Percentiles rank a stretch among this genome's conserved stretches.
Conservation (phyloP, 2,797 vertebrate genomes). For the Toxotes lorentzi region DNA sequence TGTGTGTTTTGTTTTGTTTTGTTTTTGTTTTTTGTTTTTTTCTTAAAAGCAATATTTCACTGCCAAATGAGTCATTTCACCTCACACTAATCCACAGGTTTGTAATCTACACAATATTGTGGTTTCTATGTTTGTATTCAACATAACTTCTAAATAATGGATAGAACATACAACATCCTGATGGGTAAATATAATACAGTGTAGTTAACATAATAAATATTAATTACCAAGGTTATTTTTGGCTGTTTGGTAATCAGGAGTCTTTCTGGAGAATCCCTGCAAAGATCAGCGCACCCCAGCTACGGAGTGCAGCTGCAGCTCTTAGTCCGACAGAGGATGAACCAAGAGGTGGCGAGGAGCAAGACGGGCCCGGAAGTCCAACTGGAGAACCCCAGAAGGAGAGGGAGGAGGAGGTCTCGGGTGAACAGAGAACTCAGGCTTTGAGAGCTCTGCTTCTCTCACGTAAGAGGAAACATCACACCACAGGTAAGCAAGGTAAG, state of each 20-base stretch:
- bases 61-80: not conserved
- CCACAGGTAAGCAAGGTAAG: constrained; percentile 70
- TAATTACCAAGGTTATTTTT: not conserved
- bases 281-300: constrained; percentile 84
- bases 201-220: not conserved
- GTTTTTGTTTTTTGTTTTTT: not conserved
- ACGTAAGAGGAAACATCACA: constrained; percentile 80
- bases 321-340: constrained; percentile 71
- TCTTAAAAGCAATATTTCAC: not conserved
- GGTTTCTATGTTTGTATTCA: not conserved
- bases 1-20: not conserved
- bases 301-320: constrained; percentile 84
- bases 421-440: constrained; percentile 81
- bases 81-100: not conserved
- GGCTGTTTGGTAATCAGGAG: constrained; percentile 84
- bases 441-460: constrained; percentile 81
- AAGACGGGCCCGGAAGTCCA: constrained; percentile 15
- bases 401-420: constrained; percentile 32
- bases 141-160: not conserved
- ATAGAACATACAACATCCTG: not conserved
- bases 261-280: constrained; percentile 95
- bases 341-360: constrained; percentile 19
- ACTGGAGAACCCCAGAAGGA: constrained; percentile 32
- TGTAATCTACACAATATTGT: not conserved
- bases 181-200: not conserved